Evolutionary conservation across 1,140 invertebrate species (phyloP).

Genomic region (Calliopsis andreniformis): DNA sequence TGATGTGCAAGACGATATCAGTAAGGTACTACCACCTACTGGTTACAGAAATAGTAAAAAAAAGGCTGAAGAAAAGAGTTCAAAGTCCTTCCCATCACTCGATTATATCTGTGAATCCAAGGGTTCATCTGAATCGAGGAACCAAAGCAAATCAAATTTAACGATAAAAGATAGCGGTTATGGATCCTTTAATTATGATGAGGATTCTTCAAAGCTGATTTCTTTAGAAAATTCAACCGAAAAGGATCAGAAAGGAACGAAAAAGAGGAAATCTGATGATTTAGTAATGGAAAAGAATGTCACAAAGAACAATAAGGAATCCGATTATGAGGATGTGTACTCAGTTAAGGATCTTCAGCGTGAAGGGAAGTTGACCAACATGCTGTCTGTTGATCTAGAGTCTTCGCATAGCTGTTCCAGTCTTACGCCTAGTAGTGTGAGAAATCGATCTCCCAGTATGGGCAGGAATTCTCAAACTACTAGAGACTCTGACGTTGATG

Average conservation of each 20-base stretch:
- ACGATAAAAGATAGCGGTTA: slow-evolving; percentile 42
- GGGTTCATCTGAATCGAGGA: slow-evolving; percentile 43
- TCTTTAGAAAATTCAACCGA: background rate
- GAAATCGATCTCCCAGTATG: slow-evolving; percentile 49
- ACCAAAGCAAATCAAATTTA: slow-evolving; percentile 34
- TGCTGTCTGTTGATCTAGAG: slow-evolving; percentile 12
- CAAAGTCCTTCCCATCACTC: slow-evolving; percentile 51
- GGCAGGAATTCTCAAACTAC: slow-evolving; percentile 59
- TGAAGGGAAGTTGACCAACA: background rate
- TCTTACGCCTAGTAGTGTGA: slow-evolving; percentile 28
- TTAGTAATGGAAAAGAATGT: background rate
- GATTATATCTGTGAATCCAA: background rate
- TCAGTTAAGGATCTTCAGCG: background rate
- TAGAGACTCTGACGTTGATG: slow-evolving; percentile 60
- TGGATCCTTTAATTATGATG: slow-evolving; percentile 9
- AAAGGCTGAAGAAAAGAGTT: slow-evolving; percentile 72
- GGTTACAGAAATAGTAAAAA: slow-evolving; percentile 76
- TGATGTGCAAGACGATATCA: slow-evolving; percentile 5
- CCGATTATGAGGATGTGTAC: background rate
- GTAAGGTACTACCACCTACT: slow-evolving; percentile 43
- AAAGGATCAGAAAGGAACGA: slow-evolving; percentile 13
- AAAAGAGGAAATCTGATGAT: slow-evolving; percentile 22
- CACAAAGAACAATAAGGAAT: slow-evolving; percentile 1
- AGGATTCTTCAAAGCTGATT: slow-evolving; percentile 20
- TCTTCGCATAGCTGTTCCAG: slow-evolving; percentile 32